Percentiles rank a stretch among this genome's conserved stretches.
phyloP scores from a whole-genome alignment of 2,888 invertebrate genomes.

The Chesias legatella region DNA sequence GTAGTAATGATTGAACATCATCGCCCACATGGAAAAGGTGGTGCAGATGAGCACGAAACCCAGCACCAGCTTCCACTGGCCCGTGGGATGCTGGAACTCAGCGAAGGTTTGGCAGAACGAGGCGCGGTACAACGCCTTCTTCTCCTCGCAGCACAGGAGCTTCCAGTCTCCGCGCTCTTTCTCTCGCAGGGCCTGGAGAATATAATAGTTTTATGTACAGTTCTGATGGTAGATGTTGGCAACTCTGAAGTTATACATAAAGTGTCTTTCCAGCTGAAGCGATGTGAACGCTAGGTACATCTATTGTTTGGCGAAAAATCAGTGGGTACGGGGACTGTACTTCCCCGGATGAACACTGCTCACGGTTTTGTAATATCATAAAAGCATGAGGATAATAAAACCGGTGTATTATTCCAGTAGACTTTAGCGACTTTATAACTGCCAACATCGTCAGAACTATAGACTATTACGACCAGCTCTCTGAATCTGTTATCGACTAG shows the following conservation, averaged over 20 bases:
- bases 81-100: conserved; percentile 91
- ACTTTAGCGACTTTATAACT: conserved; percentile 5
- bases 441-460: too few relatives aligned
- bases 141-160: conserved; percentile 92
- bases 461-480: too few relatives aligned
- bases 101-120: conserved; percentile 96
- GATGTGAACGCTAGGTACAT: too few relatives aligned
- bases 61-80: conserved; percentile 88
- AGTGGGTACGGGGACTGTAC: too few relatives aligned
- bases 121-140: conserved; percentile 94
- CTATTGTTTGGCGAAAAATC: too few relatives aligned
- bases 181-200: conserved; percentile 85
- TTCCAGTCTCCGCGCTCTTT: conserved; percentile 98
- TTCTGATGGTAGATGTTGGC: too few relatives aligned
- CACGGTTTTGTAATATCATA: too few relatives aligned
- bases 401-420: neutral
- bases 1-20: conserved; percentile 79
- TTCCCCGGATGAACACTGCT: too few relatives aligned
- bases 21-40: conserved; percentile 77
- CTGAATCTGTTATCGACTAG: neutral
- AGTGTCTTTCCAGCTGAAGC: too few relatives aligned
- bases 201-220: too few relatives aligned
- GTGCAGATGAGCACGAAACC: conserved; percentile 79
- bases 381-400: too few relatives aligned
- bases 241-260: too few relatives aligned